Base-by-base conservation (phyloP, 2,888 invertebrate genomes). In the Lasioglossum morio region DNA sequence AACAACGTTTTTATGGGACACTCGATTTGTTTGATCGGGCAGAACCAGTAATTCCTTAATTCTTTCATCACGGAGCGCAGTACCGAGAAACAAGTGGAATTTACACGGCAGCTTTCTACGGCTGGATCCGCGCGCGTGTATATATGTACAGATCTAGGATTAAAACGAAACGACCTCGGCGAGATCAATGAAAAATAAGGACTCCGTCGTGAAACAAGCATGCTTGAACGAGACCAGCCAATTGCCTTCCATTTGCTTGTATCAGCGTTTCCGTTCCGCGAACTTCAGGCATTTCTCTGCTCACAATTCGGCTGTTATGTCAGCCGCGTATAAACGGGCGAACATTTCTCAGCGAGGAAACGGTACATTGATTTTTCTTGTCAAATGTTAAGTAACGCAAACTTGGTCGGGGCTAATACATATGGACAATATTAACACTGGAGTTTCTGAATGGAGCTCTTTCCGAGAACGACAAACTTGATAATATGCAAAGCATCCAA, bases 41-140 rank as follows among this genome's bases (percentile, higher is more conserved):
- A 30, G 30, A 63, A 5, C 60, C 63, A 63, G 63, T 30, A 63
- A 63, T 63, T 63, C 7, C 30, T 63, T 30, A 30, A 63, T 63
- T 63, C 63, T 63, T 16, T 30, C 30, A 63, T 63, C 63, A 30
- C 63, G 63, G 27, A 60, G 16, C 53, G 23, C 27, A 30, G 27
- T 30, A 63, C 63, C 63, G 30, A 30, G 63, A 16, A 30, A 16
- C 63, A 30, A 63, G 63, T 30, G 63, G 63, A 63, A 63, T 16
- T 30, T 16, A 63, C 63, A 16, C 30, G 60, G 63, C 30, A 63
- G 63, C 63, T 63, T 63, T 63, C 63, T 63, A 63, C 63, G 30
- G 63, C 30, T 30, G 30, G 63, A 63, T 30, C 63, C 63, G 63
- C 2, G 63, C 27, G 27, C 57, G 27, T 1, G 57, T n/a, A n/a